Evolutionary conservation across 2,113 vertebrate genomes (phyloP).

Genomic region (Camelus bactrianus): DNA sequence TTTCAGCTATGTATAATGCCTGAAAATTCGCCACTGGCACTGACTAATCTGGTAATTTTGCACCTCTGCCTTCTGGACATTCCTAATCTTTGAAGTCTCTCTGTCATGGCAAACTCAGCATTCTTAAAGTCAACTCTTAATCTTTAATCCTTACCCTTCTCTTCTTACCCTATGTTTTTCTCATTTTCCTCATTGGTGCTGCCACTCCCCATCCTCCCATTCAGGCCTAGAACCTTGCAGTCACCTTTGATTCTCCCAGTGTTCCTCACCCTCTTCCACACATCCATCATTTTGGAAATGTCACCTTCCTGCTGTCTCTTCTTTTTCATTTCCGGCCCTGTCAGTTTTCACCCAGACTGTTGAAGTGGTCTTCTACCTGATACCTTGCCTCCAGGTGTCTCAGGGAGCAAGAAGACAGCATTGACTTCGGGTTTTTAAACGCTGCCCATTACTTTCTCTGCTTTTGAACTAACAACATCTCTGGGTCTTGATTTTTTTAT

Average conservation of each 20-base stretch:
- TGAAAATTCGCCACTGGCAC: not conserved
- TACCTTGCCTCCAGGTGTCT: not conserved
- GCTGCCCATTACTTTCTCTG: not conserved
- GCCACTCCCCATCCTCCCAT: not conserved
- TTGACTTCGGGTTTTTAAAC: not conserved
- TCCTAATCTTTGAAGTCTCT: constrained; percentile 16
- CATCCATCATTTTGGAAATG: not conserved
- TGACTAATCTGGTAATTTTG: constrained; percentile 8
- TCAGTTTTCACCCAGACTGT: not conserved
- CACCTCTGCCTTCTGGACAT: not conserved
- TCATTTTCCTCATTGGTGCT: not conserved
- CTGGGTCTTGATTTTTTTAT: constrained; percentile 49
- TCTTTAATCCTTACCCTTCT: not conserved
- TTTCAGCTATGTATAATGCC: not conserved
- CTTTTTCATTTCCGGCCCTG: not conserved
- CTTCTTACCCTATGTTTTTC: not conserved
- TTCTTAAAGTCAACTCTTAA: not conserved
- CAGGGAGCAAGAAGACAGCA: not conserved
- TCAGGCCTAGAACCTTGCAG: not conserved
- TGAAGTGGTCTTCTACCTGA: not conserved
- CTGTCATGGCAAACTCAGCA: not conserved
- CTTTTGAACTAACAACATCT: not conserved
- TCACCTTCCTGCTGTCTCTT: not conserved
- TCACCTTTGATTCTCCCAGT: not conserved
- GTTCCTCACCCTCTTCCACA: not conserved